Evolutionary conservation across 2,113 vertebrate genomes (phyloP).

Genomic region (Rhinolophus ferrumequinum): DNA sequence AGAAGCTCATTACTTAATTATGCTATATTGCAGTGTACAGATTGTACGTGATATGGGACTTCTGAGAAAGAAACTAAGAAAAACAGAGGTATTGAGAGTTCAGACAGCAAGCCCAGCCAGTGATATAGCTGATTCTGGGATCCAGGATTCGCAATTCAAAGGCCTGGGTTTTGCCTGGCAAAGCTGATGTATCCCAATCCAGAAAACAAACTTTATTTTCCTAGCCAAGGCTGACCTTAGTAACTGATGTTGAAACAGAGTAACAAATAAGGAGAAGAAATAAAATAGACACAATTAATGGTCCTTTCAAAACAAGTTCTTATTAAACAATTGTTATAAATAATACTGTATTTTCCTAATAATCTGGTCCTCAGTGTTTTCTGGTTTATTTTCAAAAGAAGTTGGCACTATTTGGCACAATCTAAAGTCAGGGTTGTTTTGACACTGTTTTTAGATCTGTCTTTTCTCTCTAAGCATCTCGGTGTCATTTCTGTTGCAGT

Average conservation of each 20-base stretch:
- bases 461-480: constrained; percentile 81
- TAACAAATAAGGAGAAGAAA: constrained; percentile 60
- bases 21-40: not conserved
- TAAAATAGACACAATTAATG: not conserved
- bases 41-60: not conserved
- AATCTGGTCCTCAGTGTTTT: constrained; percentile 35
- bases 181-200: not conserved
- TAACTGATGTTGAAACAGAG: constrained; percentile 49
- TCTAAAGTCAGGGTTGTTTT: constrained; percentile 82
- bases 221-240: not conserved
- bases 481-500: constrained; percentile 88
- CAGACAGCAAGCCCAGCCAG: not conserved
- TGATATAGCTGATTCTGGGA: not conserved
- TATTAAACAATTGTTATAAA: constrained; percentile 28
- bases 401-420: constrained; percentile 42
- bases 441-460: constrained; percentile 80
- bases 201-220: not conserved
- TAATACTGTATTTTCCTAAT: not conserved
- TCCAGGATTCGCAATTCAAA: not conserved
- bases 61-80: constrained; percentile 44
- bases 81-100: not conserved
- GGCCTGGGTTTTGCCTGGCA: not conserved
- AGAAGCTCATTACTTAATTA: not conserved
- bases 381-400: constrained; percentile 64
- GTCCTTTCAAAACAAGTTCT: constrained; percentile 58